Conservation (phyloP, 37 sponge, comb jelly and placozoan genomes). For the Aplysina aerophoba region DNA sequence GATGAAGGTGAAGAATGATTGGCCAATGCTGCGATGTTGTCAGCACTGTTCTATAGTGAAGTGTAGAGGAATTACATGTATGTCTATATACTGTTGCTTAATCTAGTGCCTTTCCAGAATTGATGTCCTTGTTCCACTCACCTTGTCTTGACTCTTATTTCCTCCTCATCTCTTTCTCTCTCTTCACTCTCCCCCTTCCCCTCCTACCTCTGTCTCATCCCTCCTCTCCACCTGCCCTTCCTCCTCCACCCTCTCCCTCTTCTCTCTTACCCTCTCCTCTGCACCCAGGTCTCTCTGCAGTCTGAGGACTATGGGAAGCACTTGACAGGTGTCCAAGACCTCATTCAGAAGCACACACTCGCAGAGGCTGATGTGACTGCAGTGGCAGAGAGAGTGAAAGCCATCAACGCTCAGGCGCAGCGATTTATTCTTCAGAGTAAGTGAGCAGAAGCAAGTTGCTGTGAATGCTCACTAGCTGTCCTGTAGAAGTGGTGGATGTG, state of each 20-base stretch:
- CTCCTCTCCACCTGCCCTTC: too few species aligned
- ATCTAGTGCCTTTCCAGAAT: too few species aligned
- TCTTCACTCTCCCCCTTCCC: too few species aligned
- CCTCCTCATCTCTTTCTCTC: too few species aligned
- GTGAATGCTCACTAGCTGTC: not conserved
- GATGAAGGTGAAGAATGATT: conserved; percentile 47
- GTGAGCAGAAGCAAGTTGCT: not conserved
- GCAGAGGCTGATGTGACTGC: conserved; percentile 81
- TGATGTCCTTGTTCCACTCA: too few species aligned
- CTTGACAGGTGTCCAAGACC: conserved; percentile 87
- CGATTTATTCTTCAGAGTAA: conserved; percentile 22
- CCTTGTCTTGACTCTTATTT: too few species aligned
- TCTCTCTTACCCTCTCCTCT: not conserved
- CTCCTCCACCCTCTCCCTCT: not conserved
- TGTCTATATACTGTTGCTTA: too few species aligned
- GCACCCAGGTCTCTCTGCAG: conserved; percentile 60
- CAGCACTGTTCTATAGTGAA: too few species aligned
- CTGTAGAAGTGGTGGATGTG: not conserved
- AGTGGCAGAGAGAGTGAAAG: conserved; percentile 65
- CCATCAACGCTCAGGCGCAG: conserved; percentile 58
- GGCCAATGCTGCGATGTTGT: too few species aligned
- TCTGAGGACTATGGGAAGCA: conserved; percentile 96
- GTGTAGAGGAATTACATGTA: too few species aligned
- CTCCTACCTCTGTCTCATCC: too few species aligned
- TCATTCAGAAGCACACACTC: conserved; percentile 90